Evolutionary conservation across 2,797 vertebrate genomes (phyloP), one percentile per base, ranked within the genome.

Genomic region (Hippocampus kuda): DNA sequence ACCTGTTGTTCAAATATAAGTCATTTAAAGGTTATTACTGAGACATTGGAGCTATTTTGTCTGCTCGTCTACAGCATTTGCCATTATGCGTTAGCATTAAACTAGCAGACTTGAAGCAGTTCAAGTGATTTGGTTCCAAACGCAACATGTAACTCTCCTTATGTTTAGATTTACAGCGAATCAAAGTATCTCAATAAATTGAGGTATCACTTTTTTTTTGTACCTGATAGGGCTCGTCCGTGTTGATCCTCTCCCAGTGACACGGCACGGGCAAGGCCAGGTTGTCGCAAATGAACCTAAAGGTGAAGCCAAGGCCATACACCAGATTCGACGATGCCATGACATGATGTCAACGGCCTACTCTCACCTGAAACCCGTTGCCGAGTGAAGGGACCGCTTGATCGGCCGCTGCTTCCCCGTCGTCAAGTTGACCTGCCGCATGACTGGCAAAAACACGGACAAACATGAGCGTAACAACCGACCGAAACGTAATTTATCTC

Each of bases 231-330:
- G 95, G 92, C 51, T 96, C 92, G 1, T 96, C 93, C 18, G 92
- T 91, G 44, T 98, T 95, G 79, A 98, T 93, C 75, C 93, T 93
- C 81, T 99, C 97, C 97, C 97, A 99, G 79, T 98, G 95, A 18
- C 93, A 89, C 1, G 97, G 97, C 72, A 98, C 87, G 53, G 96
- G 95, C 65, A 98, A 92, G 41, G 95, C 92, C 66, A 94, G 91
- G 73, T 98, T 98, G 87, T 96, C 96, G 90, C 97, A 98, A 84
- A 98, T 96, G 74, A 94, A 98, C 90, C 96, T 99, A 88, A 49
- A 65, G 54, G 72, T 66, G 46, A 74, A 69, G 30, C 26, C 15
- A 59, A 59, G 49, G 20, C 26, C 49, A 67, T 18, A 53, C 30
- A 66, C 48, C 13, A 13, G 24, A 27, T 7, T 13, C 18, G 63